These are phyloP conservation scores for Drosophila ohnishii DNA, from an alignment of 1,140 invertebrate species.

Conservation along the genomic window DNA sequence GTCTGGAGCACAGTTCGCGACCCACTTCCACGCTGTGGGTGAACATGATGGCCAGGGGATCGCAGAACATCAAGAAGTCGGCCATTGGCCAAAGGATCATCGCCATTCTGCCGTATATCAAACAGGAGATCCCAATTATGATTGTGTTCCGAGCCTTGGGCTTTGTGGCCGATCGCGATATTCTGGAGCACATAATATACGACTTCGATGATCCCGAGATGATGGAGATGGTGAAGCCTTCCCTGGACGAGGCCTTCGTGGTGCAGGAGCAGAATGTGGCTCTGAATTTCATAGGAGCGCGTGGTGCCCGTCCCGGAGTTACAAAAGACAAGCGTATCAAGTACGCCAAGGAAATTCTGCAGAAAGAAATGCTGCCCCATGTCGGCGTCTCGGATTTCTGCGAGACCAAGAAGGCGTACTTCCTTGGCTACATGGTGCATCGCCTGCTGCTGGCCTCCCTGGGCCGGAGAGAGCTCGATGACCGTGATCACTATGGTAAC, in stretches of 20 bases:
- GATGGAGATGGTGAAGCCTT: constrained; percentile 99
- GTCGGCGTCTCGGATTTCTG: constrained; percentile 99
- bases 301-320: constrained; percentile 98
- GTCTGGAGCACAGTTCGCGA: constrained; percentile 95
- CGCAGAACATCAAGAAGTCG: constrained; percentile 97
- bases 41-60: constrained; percentile 99
- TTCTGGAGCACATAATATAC: constrained; percentile 99
- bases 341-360: constrained; percentile 99
- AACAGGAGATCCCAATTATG: constrained; percentile 99
- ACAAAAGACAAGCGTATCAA: constrained; percentile 99
- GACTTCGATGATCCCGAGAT: constrained; percentile 99
- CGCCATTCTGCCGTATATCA: constrained; percentile 98
- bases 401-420: constrained; percentile 99
- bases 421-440: constrained; percentile 99
- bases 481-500: constrained; percentile 99
- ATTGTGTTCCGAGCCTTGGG: constrained; percentile 98
- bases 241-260: constrained; percentile 99
- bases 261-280: constrained; percentile 99
- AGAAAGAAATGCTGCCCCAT: constrained; percentile 99
- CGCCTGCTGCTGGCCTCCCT: constrained; percentile 95
- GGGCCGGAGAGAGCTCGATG: constrained; percentile 97
- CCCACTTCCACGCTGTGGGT: constrained; percentile 99
- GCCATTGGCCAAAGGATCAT: constrained; percentile 99
- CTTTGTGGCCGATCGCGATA: constrained; percentile 99
- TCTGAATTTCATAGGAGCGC: constrained; percentile 98